phyloP scores from a whole-genome alignment of 2,888 invertebrate genomes.

The Spodoptera picta region DNA sequence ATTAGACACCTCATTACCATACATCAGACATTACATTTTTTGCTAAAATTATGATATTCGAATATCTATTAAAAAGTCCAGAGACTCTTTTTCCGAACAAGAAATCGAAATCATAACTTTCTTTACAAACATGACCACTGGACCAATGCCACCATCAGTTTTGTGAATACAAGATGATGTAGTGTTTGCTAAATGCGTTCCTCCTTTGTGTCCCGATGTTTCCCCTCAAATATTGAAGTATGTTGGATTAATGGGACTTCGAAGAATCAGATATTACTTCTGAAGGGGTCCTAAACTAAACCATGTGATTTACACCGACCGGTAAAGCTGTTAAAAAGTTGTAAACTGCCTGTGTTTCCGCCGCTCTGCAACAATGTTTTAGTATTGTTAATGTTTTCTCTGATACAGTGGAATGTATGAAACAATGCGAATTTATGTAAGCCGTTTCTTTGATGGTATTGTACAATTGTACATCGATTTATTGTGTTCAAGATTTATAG shows the following conservation, averaged over 20 bases:
- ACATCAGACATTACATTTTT: too few relatives aligned
- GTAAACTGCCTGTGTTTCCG: slow-evolving; percentile 87
- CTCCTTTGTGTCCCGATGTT: slow-evolving; percentile 77
- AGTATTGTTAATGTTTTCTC: slow-evolving; percentile 44
- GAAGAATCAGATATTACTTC: slow-evolving; percentile 87
- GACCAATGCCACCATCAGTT: too few relatives aligned
- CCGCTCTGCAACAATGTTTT: slow-evolving; percentile 80
- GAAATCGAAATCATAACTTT: too few relatives aligned
- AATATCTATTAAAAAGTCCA: too few relatives aligned
- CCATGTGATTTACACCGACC: slow-evolving; percentile 85
- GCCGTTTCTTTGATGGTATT: background rate
- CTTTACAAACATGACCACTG: too few relatives aligned
- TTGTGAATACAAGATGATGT: slow-evolving; percentile 41
- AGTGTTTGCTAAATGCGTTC: slow-evolving; percentile 72
- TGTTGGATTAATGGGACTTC: slow-evolving; percentile 87
- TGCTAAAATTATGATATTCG: too few relatives aligned
- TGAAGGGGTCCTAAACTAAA: slow-evolving; percentile 85
- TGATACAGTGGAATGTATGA: slow-evolving; percentile 37
- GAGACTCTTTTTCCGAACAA: too few relatives aligned
- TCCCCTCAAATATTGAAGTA: slow-evolving; percentile 85
- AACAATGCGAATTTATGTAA: slow-evolving; percentile 36
- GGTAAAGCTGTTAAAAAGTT: slow-evolving; percentile 85
- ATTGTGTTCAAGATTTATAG: slow-evolving; percentile 4
- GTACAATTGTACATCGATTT: background rate
- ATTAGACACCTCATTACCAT: too few relatives aligned